These are phyloP conservation scores for Agapetus fuscipes DNA, from an alignment of 2,888 invertebrate species.

Conservation along the genomic window DNA sequence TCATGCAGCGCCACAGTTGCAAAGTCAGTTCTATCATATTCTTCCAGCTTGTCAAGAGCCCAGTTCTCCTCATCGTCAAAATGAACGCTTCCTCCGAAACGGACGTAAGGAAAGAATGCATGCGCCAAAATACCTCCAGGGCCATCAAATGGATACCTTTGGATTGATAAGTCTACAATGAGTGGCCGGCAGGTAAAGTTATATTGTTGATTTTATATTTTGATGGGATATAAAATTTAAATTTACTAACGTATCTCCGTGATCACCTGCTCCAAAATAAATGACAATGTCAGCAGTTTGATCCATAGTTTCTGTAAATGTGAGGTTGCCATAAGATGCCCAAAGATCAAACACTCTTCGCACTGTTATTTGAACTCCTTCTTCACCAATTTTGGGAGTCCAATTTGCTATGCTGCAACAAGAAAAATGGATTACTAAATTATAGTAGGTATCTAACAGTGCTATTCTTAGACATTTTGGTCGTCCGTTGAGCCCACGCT, in stretches of 20 bases:
- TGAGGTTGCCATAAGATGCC: constrained; percentile 55
- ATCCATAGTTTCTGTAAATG: constrained; percentile 40
- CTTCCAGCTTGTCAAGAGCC: constrained; percentile 40
- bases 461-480: too few relatives aligned
- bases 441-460: not conserved
- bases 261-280: constrained; percentile 57
- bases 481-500: too few relatives aligned
- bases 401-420: constrained; percentile 56
- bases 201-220: not conserved
- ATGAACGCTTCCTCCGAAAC: constrained; percentile 60
- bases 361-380: constrained; percentile 46
- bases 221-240: not conserved
- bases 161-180: not conserved
- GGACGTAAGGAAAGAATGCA: constrained; percentile 60
- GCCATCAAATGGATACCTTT: constrained; percentile 68
- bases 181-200: not conserved
- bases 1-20: constrained; percentile 67
- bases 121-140: constrained; percentile 64
- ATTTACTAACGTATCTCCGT: constrained; percentile 54
- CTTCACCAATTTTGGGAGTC: constrained; percentile 49
- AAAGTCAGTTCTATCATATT: constrained; percentile 52
- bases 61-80: constrained; percentile 73
- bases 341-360: constrained; percentile 55
- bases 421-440: constrained; percentile 2
- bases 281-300: constrained; percentile 64